These are phyloP conservation scores for Miniopterus natalensis DNA, from an alignment of 2,113 vertebrate species.

Conservation along the genomic window DNA sequence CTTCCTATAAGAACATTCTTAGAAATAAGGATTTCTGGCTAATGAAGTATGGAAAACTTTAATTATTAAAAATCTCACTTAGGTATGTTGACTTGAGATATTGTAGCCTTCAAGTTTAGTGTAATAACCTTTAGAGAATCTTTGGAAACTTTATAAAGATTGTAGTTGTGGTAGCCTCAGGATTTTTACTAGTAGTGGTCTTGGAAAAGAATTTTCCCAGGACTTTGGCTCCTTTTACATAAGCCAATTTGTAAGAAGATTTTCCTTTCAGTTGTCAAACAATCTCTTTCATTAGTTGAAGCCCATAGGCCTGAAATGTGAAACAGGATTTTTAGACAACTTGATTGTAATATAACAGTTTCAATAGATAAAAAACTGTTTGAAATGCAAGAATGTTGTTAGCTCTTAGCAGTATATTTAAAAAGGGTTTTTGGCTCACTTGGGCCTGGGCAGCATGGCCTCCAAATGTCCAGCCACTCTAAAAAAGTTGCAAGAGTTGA, in stretches of 20 bases:
- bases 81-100: neutral
- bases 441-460: neutral
- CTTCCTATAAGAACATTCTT: conserved; percentile 21
- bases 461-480: neutral
- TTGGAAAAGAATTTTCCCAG: neutral
- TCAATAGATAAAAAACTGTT: neutral
- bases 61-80: conserved; percentile 19
- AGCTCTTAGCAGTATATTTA: conserved; percentile 4
- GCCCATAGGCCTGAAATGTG: neutral
- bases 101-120: neutral
- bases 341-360: neutral
- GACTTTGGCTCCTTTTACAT: neutral
- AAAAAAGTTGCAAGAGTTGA: conserved; percentile 12
- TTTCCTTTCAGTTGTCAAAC: conserved; percentile 31
- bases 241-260: neutral
- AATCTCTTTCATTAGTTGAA: neutral
- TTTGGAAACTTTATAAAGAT: neutral
- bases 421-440: neutral
- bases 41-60: neutral
- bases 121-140: neutral
- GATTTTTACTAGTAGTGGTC: neutral
- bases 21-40: neutral
- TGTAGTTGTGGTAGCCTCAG: neutral
- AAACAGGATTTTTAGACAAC: neutral
- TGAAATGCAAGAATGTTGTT: neutral